These are phyloP conservation scores for Ceriagrion tenellum DNA, from an alignment of 2,888 invertebrate genomes.

Conservation along the genomic window DNA sequence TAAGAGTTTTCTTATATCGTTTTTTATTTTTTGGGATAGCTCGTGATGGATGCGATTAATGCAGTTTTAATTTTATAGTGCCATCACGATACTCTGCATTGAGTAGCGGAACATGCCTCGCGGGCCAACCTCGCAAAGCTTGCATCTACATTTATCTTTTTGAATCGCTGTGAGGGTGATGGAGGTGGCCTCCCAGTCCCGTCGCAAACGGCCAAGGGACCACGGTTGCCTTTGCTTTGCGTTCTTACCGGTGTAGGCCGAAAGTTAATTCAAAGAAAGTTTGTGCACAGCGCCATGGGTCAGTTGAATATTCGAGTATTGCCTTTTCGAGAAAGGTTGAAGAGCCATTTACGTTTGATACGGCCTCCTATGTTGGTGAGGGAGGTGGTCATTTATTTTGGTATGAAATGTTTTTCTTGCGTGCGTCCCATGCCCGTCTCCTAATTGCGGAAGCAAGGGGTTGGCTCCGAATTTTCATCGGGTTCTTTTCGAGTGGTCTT, in stretches of 20 bases:
- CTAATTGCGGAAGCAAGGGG: neutral
- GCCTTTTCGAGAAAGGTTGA: neutral
- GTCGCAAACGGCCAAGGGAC: neutral
- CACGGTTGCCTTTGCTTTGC: neutral
- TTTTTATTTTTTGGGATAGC: too few relatives aligned
- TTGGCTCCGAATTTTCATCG: neutral
- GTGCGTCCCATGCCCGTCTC: neutral
- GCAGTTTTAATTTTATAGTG: too few relatives aligned
- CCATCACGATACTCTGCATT: too few relatives aligned
- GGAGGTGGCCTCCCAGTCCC: neutral
- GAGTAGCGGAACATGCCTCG: too few relatives aligned
- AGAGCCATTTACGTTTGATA: neutral
- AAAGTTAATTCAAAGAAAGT: slow-evolving; percentile 1
- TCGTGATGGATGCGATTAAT: too few relatives aligned
- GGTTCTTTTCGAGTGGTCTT: neutral
- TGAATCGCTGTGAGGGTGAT: too few relatives aligned
- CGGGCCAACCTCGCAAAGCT: too few relatives aligned
- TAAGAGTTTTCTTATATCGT: too few relatives aligned
- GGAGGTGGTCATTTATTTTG: neutral
- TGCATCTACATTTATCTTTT: too few relatives aligned
- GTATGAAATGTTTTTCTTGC: neutral
- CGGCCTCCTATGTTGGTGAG: too few relatives aligned
- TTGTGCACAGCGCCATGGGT: neutral
- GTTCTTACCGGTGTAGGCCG: neutral
- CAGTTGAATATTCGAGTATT: neutral